These are phyloP conservation scores for Ecdyonurus torrentis DNA, from an alignment of 2,888 invertebrate species.

Conservation along the genomic window DNA sequence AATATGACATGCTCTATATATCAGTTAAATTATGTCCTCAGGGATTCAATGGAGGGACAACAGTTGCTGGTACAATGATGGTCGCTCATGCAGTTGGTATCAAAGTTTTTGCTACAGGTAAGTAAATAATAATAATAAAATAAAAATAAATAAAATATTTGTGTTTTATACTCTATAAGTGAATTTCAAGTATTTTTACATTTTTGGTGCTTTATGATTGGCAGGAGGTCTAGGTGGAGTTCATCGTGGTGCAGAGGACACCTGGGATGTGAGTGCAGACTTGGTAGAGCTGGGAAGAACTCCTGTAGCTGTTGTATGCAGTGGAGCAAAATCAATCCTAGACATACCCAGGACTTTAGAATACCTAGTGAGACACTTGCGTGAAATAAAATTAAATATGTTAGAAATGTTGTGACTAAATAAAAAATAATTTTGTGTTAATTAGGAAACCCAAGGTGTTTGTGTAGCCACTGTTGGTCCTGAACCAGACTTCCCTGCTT, in stretches of 20 bases:
- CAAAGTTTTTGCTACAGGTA: slow-evolving; percentile 83
- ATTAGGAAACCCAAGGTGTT: slow-evolving; percentile 86
- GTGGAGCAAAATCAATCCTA: slow-evolving; percentile 93
- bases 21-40: slow-evolving; percentile 16
- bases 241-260: slow-evolving; percentile 71
- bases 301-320: slow-evolving; percentile 79
- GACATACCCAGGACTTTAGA: slow-evolving; percentile 91
- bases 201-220: slow-evolving; percentile 18
- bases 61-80: slow-evolving; percentile 87
- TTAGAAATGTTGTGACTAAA: slow-evolving; percentile 2
- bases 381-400: not conserved
- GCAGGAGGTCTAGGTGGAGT: slow-evolving; percentile 73
- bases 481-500: slow-evolving; percentile 70
- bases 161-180: slow-evolving; percentile 8
- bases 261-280: slow-evolving; percentile 90
- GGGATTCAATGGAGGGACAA: slow-evolving; percentile 72
- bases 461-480: slow-evolving; percentile 64
- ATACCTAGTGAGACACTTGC: slow-evolving; percentile 49
- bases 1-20: not conserved
- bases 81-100: slow-evolving; percentile 69
- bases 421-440: slow-evolving; percentile 12
- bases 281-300: slow-evolving; percentile 76
- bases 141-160: slow-evolving; percentile 4
- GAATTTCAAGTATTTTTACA: slow-evolving; percentile 9
- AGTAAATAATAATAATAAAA: slow-evolving; percentile 28